Conservation (phyloP, 1,140 invertebrate genomes). For the Drosophila carrolli region DNA sequence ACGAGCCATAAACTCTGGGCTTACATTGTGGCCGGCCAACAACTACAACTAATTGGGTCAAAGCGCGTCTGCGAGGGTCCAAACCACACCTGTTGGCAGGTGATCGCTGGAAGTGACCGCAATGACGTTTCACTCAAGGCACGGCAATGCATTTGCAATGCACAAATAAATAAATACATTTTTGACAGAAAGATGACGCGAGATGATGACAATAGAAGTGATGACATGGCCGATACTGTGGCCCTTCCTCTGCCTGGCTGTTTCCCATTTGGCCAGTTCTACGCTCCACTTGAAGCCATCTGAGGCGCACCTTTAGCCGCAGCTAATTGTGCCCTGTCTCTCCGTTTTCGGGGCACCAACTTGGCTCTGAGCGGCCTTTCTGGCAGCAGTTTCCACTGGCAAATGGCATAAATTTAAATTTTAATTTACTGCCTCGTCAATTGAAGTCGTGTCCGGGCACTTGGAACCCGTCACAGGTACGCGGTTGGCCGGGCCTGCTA, state of each 20-base stretch:
- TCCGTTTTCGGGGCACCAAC: constrained; percentile 34
- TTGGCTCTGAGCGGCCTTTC: constrained; percentile 12
- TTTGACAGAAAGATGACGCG: constrained; percentile 75
- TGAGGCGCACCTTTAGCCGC: constrained; percentile 38
- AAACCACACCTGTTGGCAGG: constrained; percentile 67
- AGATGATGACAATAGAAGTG: constrained; percentile 77
- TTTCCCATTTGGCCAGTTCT: constrained; percentile 22
- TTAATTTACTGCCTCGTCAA: constrained; percentile 83
- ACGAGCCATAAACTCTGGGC: constrained; percentile 68
- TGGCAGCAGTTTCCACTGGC: constrained; percentile 32
- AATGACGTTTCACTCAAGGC: constrained; percentile 71
- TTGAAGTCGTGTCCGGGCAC: constrained; percentile 73
- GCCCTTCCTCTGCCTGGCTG: background rate
- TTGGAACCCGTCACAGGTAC: constrained; percentile 54
- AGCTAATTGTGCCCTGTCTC: constrained; percentile 56
- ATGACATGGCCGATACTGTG: constrained; percentile 64
- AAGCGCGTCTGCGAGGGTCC: constrained; percentile 20
- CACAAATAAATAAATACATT: constrained; percentile 74
- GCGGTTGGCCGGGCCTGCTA: constrained; percentile 46
- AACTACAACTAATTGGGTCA: constrained; percentile 73
- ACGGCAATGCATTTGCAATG: constrained; percentile 54
- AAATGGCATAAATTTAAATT: constrained; percentile 84
- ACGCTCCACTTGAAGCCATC: constrained; percentile 5
- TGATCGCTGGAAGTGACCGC: constrained; percentile 55
- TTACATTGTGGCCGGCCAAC: constrained; percentile 60